Evolutionary conservation across 2,797 vertebrate species (phyloP).

Genomic region (Masticophis lateralis): DNA sequence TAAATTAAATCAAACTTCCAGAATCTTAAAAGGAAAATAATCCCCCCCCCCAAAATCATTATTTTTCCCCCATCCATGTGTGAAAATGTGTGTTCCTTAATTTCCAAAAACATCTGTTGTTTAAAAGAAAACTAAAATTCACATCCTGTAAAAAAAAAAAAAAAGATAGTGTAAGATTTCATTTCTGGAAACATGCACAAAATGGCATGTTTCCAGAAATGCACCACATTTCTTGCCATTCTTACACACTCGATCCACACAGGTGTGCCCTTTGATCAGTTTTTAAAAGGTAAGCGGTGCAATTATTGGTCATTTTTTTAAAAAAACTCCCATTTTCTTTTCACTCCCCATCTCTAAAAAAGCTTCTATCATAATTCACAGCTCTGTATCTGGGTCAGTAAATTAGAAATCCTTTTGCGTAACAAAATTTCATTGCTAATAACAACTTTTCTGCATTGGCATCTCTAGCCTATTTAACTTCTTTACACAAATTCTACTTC

Average conservation of each 20-base stretch:
- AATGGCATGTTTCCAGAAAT: not conserved
- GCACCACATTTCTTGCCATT: not conserved
- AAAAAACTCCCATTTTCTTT: not conserved
- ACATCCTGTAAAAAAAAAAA: not conserved
- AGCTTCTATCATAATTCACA: constrained; percentile 10
- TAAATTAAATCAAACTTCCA: not conserved
- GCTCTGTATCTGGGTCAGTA: not conserved
- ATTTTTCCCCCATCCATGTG: too few relatives aligned
- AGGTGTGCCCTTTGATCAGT: constrained; percentile 70
- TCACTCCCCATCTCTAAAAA: not conserved
- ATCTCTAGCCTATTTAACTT: too few relatives aligned
- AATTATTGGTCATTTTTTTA: constrained; percentile 27
- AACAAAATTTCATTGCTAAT: too few relatives aligned
- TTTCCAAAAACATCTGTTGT: not conserved
- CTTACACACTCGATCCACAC: constrained; percentile 63
- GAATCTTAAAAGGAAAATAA: not conserved
- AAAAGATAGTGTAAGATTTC: rapidly evolving
- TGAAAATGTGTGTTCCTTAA: too few relatives aligned
- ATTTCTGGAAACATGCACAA: not conserved
- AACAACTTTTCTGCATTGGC: too few relatives aligned
- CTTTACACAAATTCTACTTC: too few relatives aligned
- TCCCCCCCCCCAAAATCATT: not conserved
- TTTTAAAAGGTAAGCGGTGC: constrained; percentile 51
- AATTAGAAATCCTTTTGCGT: constrained; percentile 14
- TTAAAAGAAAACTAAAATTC: not conserved